Evolutionary conservation across 2,797 vertebrate species (phyloP).

Genomic region (Limnodromus scolopaceus): DNA sequence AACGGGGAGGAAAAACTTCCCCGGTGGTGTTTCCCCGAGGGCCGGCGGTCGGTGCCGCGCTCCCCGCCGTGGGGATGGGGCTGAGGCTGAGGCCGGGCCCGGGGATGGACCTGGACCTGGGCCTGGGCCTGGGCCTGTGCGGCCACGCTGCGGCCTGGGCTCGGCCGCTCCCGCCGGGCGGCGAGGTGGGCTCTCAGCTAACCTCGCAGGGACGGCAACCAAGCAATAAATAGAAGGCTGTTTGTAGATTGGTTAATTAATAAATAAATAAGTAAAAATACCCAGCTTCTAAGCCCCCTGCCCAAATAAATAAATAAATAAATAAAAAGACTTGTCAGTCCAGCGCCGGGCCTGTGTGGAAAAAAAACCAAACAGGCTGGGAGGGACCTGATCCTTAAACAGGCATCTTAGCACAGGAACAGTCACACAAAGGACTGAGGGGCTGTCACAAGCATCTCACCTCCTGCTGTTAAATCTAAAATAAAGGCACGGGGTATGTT

Average conservation of each 20-base stretch:
- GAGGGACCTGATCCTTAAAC: background rate
- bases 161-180: too few species aligned
- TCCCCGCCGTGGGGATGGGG: background rate
- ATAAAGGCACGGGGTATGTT: background rate
- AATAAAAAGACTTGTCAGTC: too few species aligned
- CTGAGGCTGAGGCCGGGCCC: background rate
- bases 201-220: fast-evolving
- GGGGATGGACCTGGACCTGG: background rate
- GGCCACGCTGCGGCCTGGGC: too few species aligned
- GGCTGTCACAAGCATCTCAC: background rate
- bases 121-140: background rate
- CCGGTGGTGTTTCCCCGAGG: too few species aligned
- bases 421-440: background rate
- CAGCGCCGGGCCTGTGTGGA: fast-evolving
- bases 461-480: background rate
- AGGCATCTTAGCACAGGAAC: too few species aligned
- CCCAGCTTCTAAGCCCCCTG: background rate
- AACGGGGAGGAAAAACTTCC: background rate
- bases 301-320: background rate
- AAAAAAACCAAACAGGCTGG: background rate
- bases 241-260: background rate
- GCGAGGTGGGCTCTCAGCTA: too few species aligned
- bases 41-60: too few species aligned
- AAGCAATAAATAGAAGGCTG: background rate
- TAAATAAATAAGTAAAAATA: too few species aligned